Evolutionary conservation across 2,888 invertebrate genomes (phyloP).

Genomic region (Luffia ferchaultella): DNA sequence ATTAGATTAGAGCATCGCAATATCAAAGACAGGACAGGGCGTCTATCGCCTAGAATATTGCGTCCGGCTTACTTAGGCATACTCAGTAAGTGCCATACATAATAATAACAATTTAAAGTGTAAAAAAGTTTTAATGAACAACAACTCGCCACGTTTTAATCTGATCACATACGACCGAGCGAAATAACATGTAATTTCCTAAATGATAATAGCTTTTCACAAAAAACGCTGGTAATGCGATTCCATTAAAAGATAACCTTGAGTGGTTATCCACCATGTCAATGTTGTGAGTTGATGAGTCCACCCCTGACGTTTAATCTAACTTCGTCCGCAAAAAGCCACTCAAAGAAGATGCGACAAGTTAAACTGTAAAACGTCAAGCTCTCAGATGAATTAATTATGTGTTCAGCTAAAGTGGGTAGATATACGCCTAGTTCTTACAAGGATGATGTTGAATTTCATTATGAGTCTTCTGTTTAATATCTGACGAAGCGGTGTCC

Average conservation of each 20-base stretch:
- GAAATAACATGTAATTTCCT: not conserved
- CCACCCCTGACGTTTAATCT: not conserved
- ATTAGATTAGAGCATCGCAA: no score
- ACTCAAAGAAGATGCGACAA: not conserved
- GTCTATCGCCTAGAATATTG: no score
- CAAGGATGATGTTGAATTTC: not conserved
- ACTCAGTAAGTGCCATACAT: no score
- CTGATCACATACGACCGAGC: not conserved
- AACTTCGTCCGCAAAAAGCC: not conserved
- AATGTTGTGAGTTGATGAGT: not conserved
- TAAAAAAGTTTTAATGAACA: no score
- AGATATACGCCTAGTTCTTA: not conserved
- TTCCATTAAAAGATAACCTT: constrained; percentile 1
- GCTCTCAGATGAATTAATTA: not conserved
- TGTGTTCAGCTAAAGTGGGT: not conserved
- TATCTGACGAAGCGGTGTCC: no score
- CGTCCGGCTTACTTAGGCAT: no score
- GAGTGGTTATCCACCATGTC: not conserved
- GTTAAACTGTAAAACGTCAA: not conserved
- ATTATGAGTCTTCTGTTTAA: no score
- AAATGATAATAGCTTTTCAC: not conserved
- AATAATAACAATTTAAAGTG: no score
- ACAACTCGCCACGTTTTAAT: not conserved
- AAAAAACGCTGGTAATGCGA: not conserved
- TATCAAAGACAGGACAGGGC: no score